Conservation (phyloP, 37 sponge, comb jelly and placozoan genomes). For the Chondrosia reniformis region DNA sequence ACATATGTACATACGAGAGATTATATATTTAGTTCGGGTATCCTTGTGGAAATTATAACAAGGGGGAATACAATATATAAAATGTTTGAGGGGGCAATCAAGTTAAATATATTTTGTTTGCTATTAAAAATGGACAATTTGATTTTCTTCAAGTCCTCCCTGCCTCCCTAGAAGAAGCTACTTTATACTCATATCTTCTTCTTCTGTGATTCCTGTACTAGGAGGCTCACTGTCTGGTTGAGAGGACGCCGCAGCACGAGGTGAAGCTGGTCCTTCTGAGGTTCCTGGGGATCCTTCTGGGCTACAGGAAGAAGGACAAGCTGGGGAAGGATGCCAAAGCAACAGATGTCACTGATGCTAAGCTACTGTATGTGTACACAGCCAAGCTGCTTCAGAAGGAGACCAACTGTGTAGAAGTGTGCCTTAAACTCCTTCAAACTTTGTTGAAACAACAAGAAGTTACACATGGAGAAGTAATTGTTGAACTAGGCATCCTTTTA, state of each 20-base stretch:
- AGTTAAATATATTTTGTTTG: too few species aligned
- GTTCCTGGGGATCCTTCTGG: conserved; percentile 77
- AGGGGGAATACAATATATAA: too few species aligned
- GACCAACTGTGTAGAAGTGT: conserved; percentile 54
- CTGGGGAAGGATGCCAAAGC: conserved; percentile 35
- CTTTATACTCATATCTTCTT: neutral
- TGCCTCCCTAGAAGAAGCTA: neutral
- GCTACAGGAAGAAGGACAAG: conserved; percentile 51
- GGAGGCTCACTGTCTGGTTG: conserved; percentile 37
- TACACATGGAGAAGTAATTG: neutral
- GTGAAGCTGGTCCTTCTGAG: conserved; percentile 62
- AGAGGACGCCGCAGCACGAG: conserved; percentile 50
- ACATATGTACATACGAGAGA: too few species aligned
- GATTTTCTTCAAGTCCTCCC: too few species aligned
- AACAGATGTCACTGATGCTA: conserved; percentile 24
- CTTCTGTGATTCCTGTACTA: neutral
- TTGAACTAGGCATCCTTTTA: neutral
- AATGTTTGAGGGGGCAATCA: too few species aligned
- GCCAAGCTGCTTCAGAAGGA: conserved; percentile 49
- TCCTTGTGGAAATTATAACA: too few species aligned
- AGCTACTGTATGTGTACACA: conserved; percentile 45
- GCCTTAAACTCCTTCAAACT: conserved; percentile 42
- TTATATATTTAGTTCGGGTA: too few species aligned
- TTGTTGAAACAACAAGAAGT: conserved; percentile 25
- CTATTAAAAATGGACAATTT: too few species aligned